Base-by-base conservation (phyloP, 2,113 vertebrate species). In the Arvicanthis niloticus region DNA sequence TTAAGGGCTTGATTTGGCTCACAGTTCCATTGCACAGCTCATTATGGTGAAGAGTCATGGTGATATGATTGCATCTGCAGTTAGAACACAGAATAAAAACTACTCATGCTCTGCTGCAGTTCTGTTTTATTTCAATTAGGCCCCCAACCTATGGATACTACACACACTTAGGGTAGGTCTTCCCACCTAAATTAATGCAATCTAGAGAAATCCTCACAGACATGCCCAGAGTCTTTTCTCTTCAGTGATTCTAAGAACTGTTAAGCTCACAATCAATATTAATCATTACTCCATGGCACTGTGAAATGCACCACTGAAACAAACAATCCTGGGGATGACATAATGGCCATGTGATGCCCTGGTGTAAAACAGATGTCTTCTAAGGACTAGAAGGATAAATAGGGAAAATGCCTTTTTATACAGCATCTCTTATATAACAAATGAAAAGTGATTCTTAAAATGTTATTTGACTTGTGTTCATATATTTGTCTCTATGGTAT, bases 401-500 rank as follows among this genome's bases (percentile, higher is more conserved):
- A 10, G 60, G 26, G 13, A 60, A 91, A 82, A 29, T 29, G 2
- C 42, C 7, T 4, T 90, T 87, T 42, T 78, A 91, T 48, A 40
- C 70, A 53, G 17, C 56, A 65, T 76, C 15, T 29, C 72, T 85
- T n/a, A 53, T 48, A 10, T 85, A 76, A 51, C 19, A 89, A 91
- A 48, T 2, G 53, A 73, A 37, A 91, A 91, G 37, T 60, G 40
- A 62, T 22, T 62, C 67, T 77, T 76, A 85, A 84, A 86, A 80
- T 7, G 24, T 77, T 51, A 97, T 65, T 40, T 92, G 34, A 78
- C 72, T 84, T 68, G 5, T 88, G 16, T 88, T 96, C 37, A 7
- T 95, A 94, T 10, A 80, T 16, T n/a, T 2, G 86, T 96, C 56
- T 96, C 65, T 78, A 31, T 95, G 42, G 26, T 91, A 4, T 53